Base-by-base conservation (phyloP, 2,888 invertebrate species). In the Limnephilus auricula region DNA sequence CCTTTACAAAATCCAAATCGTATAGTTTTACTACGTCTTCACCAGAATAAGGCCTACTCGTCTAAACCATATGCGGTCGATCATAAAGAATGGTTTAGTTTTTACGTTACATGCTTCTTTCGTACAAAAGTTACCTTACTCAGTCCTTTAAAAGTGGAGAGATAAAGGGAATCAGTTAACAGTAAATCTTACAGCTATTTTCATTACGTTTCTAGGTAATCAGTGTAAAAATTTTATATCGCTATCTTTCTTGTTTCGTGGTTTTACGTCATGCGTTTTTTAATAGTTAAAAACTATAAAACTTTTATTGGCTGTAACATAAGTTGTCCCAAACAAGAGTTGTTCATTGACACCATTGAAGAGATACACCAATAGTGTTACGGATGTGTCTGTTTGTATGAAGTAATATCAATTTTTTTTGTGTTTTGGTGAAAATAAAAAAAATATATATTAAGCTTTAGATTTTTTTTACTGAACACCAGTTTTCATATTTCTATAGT, bases 11-110 rank as follows among this genome's bases (percentile, higher is more conserved):
- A 84, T 84, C 40, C n/a, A 37, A n/a, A 12, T 40, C 84, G 40
- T 84, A 84, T 84, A 25, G 84, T 84, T 40, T 84, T 84, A 84
- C 40, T 25, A n/a, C 84, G n/a, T 84, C 84, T 80, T 80, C 79
- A 31, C 31, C 2, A 32, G 79, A 80, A 80, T 79, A 30, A 34
- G 34, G 4, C 4, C 4, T 34, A 4, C 79, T 79, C 30, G 2
- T 80, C 79, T 80, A 31, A 80, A 80, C 13, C 30, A 31, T 65
- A 25, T 65, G 65, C 25, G 25, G 25, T 25, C 25, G 18, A 65
- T 65, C 65, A 6, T 65, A 25, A 65, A 65, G 18, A 65, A 6
- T 65, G 65, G 18, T 25, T 4, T 65, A 65, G 65, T 65, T 65
- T 65, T 1, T 18, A 65, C 65, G 65, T 65, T 2, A 65, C 25